Evolutionary conservation across 2,113 vertebrate genomes (phyloP), one percentile per base, ranked within the genome.

Genomic region (Meles meles): DNA sequence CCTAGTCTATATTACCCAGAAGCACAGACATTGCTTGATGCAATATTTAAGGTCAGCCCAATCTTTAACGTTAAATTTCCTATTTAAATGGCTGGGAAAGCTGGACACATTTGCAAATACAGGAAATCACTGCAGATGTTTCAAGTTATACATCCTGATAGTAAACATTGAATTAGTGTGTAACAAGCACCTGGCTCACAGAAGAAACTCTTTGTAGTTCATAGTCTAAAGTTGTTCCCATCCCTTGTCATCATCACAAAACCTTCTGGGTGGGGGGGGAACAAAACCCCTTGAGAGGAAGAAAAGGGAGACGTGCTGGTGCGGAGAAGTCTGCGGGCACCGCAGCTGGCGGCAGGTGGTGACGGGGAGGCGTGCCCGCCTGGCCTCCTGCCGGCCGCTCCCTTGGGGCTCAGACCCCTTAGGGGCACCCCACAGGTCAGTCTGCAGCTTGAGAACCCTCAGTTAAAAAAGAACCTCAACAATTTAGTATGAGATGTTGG

Each of bases 1-100:
- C 57, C 93, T 49, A 77, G 44, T 93, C 77, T 94, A 0, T 74
- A 37, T 92, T 81, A 93, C 71, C 39, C 87, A 92, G 94, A 98
- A 98, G 97, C 97, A 97, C 97, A 98, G 96, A 80, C 77, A 55
- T 71, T 96, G 83, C 74, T 92, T 95, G 47, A 93, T 74, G 85
- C 15, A 85, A 31, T 94, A 74, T 81, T 96, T 96, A 77, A 96
- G 74, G 92, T 93, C 67, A 93, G 39, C 61, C 61, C 55, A 84
- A 3, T 93, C 49, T 83, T 94, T 84, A 94, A 88, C 21, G 55
- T 90, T 92, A 93, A 77, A 59, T 93, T 83, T 97, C 71, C 34
- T 85, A 34, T 79, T 94, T 96, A 83, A 97, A 83, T 90, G 96
- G 25, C 93, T 94, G 71, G 76, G 85, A 96, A 95, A 55, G 63